Percentiles rank a stretch among this genome's conserved stretches.
phyloP scores from a whole-genome alignment of 1,140 invertebrate species.

The Drosophila bifasciata region DNA sequence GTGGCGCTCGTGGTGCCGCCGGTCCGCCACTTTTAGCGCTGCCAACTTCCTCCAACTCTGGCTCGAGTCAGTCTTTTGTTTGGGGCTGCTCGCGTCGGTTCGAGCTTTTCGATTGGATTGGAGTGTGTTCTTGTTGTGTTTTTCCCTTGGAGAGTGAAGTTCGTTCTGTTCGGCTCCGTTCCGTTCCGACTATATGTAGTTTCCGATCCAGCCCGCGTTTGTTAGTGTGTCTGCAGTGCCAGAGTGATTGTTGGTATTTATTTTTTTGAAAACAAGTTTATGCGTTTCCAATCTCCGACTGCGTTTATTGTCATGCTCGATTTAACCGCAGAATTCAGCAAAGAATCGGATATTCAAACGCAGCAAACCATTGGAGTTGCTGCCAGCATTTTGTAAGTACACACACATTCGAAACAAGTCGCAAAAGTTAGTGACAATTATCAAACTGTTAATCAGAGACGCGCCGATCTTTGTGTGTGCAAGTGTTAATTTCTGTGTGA shows the following conservation, averaged over 20 bases:
- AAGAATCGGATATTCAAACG: constrained; percentile 15
- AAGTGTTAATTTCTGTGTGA: constrained; percentile 44
- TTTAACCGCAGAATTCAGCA: constrained; percentile 38
- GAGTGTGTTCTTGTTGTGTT: constrained; percentile 16
- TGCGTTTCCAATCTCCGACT: constrained; percentile 57
- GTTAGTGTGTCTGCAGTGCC: constrained; percentile 14
- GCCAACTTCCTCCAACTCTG: constrained; percentile 64
- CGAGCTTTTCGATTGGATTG: constrained; percentile 34
- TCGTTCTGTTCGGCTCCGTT: constrained; percentile 54
- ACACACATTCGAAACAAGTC: background rate
- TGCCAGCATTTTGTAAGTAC: too few species aligned
- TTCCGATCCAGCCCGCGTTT: constrained; percentile 37
- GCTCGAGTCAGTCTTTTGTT: constrained; percentile 71
- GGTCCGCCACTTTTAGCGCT: constrained; percentile 51
- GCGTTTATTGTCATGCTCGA: constrained; percentile 68
- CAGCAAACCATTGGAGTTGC: background rate
- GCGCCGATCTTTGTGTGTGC: background rate
- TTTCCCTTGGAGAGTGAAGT: constrained; percentile 34
- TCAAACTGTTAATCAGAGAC: background rate
- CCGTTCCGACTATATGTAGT: constrained; percentile 12
- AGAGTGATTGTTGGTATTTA: constrained; percentile 15
- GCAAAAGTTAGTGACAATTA: constrained; percentile 10
- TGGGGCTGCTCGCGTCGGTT: constrained; percentile 56
- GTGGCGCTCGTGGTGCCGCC: constrained; percentile 27
- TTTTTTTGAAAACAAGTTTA: constrained; percentile 67